phyloP scores from a whole-genome alignment of 2,797 vertebrate species.

The Enteromius paludinosus region DNA sequence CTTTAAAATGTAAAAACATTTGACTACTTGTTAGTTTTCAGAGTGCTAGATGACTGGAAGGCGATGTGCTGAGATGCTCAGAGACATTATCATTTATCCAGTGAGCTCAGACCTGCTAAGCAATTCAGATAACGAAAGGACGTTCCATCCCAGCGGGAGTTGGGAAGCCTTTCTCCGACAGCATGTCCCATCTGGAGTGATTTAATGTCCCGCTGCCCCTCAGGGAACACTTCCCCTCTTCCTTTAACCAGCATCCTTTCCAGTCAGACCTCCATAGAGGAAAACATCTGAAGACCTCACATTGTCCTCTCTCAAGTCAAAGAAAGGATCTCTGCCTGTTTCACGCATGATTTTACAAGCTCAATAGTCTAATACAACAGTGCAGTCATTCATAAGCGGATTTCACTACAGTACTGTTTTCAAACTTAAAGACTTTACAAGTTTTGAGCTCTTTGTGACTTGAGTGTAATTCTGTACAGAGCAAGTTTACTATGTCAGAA shows the following conservation, averaged over 20 bases:
- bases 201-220: constrained; percentile 73
- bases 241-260: constrained; percentile 48
- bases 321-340: constrained; percentile 40
- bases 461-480: neutral
- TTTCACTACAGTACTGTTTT: neutral
- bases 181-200: constrained; percentile 77
- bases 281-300: constrained; percentile 65
- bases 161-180: constrained; percentile 65
- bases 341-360: constrained; percentile 58
- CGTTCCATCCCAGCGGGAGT: constrained; percentile 61
- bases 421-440: neutral
- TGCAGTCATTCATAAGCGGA: neutral
- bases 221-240: constrained; percentile 59
- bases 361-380: neutral
- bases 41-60: neutral
- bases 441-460: neutral
- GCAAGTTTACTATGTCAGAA: neutral
- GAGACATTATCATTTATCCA: constrained; percentile 8
- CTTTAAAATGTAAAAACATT: neutral
- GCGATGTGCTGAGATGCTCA: neutral
- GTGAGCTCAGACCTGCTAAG: constrained; percentile 61
- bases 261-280: constrained; percentile 57
- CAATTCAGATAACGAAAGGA: constrained; percentile 68
- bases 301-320: constrained; percentile 66
- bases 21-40: neutral